These are phyloP conservation scores for Tiliqua scincoides DNA, from an alignment of 2,113 vertebrate genomes.

Conservation along the genomic window DNA sequence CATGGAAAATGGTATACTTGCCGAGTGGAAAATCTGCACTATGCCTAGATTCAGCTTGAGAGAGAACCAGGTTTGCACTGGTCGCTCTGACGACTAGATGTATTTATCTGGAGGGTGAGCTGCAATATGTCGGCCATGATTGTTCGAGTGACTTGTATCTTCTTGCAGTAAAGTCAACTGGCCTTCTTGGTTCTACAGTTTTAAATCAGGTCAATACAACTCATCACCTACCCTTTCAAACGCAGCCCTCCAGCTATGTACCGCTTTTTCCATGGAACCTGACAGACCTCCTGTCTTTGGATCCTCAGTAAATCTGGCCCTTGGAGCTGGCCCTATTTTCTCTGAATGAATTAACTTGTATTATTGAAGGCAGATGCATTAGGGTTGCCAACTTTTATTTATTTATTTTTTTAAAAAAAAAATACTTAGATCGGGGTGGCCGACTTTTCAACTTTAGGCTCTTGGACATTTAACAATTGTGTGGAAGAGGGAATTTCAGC, in stretches of 20 bases:
- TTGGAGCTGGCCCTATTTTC: not conserved
- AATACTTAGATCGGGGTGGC: too few species aligned
- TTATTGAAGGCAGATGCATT: not conserved
- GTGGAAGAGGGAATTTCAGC: too few species aligned
- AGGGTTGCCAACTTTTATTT: not conserved
- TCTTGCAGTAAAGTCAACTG: not conserved
- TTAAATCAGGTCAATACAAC: too few species aligned
- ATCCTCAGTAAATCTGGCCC: too few species aligned
- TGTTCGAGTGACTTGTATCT: not conserved
- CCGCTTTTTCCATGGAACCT: too few species aligned
- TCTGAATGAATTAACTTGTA: not conserved
- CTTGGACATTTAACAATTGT: too few species aligned
- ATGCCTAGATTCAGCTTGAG: not conserved
- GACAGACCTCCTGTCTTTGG: not conserved
- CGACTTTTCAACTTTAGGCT: too few species aligned
- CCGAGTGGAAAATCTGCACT: not conserved
- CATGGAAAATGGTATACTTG: constrained; percentile 10
- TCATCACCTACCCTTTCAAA: too few species aligned
- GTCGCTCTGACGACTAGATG: not conserved
- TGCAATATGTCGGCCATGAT: not conserved
- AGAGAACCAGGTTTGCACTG: not conserved
- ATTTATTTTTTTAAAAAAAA: not conserved
- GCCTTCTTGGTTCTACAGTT: not conserved
- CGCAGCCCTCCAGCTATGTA: too few species aligned
- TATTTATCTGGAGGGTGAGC: not conserved